These are phyloP conservation scores for Caenorhabditis remanei DNA, from an alignment of 1,140 invertebrate species.

Conservation along the genomic window DNA sequence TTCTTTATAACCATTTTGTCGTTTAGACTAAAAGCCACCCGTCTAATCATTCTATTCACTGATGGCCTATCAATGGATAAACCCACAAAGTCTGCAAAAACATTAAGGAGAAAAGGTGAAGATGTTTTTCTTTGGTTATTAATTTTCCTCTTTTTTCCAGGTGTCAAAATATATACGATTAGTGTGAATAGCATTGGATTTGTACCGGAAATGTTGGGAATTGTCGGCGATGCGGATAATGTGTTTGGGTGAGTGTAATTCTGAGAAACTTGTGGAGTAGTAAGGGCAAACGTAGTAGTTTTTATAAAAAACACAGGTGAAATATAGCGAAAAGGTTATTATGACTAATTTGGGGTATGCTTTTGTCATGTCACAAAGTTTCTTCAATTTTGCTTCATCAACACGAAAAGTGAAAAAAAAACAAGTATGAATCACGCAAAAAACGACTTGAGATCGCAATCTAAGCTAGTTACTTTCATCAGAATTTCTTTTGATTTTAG, in stretches of 20 bases:
- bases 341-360: too few relatives aligned
- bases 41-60: slow-evolving; percentile 32
- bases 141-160: background rate
- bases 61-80: slow-evolving; percentile 42
- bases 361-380: too few relatives aligned
- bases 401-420: too few relatives aligned
- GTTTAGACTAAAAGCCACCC: slow-evolving; percentile 12
- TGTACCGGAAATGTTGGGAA: slow-evolving; percentile 40
- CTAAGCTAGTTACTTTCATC: too few relatives aligned
- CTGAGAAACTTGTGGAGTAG: background rate
- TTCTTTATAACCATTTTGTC: background rate
- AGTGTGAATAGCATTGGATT: slow-evolving; percentile 48
- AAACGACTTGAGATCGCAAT: too few relatives aligned
- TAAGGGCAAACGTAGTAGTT: too few relatives aligned
- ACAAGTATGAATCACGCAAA: too few relatives aligned
- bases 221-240: slow-evolving; percentile 37
- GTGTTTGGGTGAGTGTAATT: slow-evolving; percentile 8
- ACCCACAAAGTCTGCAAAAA: background rate
- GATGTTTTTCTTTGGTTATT: background rate
- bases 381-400: too few relatives aligned
- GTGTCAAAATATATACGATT: slow-evolving; percentile 45
- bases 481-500: background rate
- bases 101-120: background rate
- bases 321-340: too few relatives aligned
- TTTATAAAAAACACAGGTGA: too few relatives aligned